Evolutionary conservation across 2,888 invertebrate species (phyloP).

Genomic region (Chrysomela aeneicollis): DNA sequence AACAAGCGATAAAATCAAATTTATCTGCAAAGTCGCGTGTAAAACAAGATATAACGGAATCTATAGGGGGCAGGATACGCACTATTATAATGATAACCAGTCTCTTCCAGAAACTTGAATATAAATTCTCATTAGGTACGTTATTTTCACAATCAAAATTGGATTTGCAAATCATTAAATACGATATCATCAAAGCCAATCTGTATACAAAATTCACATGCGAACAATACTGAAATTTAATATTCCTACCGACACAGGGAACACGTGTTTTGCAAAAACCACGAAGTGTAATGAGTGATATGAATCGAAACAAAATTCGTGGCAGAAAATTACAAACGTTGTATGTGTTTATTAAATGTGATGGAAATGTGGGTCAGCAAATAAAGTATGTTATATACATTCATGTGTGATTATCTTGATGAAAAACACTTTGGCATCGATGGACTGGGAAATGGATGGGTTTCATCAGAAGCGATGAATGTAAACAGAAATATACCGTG

Average conservation of each 20-base stretch:
- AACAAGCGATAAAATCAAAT: neutral
- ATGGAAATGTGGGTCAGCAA: slow-evolving; percentile 5
- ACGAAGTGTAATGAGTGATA: neutral
- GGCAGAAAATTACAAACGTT: slow-evolving; percentile 1
- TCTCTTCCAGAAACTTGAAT: neutral
- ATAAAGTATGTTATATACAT: neutral
- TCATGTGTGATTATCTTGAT: neutral
- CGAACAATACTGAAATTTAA: neutral
- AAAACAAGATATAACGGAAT: neutral
- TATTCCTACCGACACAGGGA: neutral
- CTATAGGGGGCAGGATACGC: neutral
- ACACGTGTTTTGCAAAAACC: neutral
- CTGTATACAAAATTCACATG: neutral
- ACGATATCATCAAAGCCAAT: no score
- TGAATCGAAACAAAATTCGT: neutral
- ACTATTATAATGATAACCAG: neutral
- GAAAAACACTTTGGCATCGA: neutral
- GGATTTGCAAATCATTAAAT: no score
- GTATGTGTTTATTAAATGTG: neutral
- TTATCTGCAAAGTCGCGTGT: neutral
- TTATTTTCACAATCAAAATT: neutral
- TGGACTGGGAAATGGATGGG: neutral
- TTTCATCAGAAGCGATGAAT: neutral
- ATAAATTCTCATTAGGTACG: no score
- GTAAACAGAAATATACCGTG: no score